These are phyloP conservation scores for Spizaetus ornatus DNA, from an alignment of 2,113 vertebrate species.

Conservation along the genomic window DNA sequence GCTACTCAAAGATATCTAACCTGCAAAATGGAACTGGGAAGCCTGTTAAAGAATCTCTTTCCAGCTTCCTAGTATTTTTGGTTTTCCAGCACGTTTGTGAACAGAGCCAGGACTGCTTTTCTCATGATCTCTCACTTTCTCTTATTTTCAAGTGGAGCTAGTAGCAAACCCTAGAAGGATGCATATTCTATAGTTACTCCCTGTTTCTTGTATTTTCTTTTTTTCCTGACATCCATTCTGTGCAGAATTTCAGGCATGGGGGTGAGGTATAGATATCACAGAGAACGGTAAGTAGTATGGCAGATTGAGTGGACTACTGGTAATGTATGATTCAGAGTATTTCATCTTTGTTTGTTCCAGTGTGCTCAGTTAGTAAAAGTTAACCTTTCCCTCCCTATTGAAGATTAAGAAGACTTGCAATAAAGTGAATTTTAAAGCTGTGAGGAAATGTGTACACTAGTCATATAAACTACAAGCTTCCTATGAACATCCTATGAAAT, in stretches of 20 bases:
- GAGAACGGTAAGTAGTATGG: background rate
- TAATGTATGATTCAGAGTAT: background rate
- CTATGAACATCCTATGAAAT: background rate
- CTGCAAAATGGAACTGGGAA: background rate
- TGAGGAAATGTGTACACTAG: background rate
- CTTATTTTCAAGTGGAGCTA: background rate
- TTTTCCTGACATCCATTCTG: background rate
- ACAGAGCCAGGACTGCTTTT: background rate
- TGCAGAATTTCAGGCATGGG: background rate
- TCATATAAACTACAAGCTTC: background rate
- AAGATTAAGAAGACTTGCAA: background rate
- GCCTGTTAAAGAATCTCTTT: background rate
- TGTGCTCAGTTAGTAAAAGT: background rate
- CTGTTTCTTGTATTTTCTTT: background rate
- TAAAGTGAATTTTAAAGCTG: background rate
- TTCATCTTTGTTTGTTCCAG: background rate
- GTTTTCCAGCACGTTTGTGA: background rate
- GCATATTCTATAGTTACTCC: fast-evolving
- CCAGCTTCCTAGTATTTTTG: background rate
- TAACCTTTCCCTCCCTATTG: background rate
- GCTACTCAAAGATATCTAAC: background rate
- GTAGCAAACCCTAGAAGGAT: background rate
- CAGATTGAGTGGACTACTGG: background rate
- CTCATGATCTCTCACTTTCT: background rate
- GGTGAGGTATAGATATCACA: background rate